Evolutionary conservation across 2,113 vertebrate genomes (phyloP).

Genomic region (Columbina picui): DNA sequence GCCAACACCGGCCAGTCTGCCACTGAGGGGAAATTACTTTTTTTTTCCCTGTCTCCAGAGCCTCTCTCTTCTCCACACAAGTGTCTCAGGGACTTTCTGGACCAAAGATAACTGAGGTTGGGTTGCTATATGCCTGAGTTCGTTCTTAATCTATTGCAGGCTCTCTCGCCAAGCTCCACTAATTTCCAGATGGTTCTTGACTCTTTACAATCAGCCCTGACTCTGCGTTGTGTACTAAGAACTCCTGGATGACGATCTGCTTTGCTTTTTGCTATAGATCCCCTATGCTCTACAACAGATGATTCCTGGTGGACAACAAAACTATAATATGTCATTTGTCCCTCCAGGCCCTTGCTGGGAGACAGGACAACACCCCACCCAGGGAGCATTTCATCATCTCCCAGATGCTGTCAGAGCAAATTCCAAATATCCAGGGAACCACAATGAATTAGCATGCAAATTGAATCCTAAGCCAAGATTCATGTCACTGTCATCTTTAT

Average conservation of each 20-base stretch:
- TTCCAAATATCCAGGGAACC: constrained; percentile 27
- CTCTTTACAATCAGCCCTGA: not conserved
- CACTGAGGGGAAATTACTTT: not conserved
- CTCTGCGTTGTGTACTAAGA: not conserved
- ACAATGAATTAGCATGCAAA: constrained; percentile 46
- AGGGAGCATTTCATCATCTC: not conserved
- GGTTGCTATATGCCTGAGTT: not conserved
- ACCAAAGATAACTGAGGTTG: not conserved
- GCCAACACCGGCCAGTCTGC: not conserved
- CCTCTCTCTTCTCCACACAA: not conserved
- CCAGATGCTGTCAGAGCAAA: constrained; percentile 8
- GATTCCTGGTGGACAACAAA: not conserved
- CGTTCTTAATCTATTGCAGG: not conserved
- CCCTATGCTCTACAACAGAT: not conserved
- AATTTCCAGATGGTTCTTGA: not conserved
- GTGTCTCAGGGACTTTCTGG: not conserved
- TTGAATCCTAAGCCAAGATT: constrained; percentile 30
- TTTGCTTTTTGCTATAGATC: not conserved
- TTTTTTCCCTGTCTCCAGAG: not conserved
- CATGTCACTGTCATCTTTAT: constrained; percentile 46
- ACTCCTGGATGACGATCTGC: not conserved
- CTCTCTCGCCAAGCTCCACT: not conserved
- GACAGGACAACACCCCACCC: not conserved
- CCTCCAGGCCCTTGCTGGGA: not conserved
- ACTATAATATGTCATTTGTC: not conserved